A percentile compares a stretch with the other conserved stretches of the same genome.
Evolutionary conservation across 2,797 vertebrate genomes (phyloP).

Genomic region (Malurus splendens): DNA sequence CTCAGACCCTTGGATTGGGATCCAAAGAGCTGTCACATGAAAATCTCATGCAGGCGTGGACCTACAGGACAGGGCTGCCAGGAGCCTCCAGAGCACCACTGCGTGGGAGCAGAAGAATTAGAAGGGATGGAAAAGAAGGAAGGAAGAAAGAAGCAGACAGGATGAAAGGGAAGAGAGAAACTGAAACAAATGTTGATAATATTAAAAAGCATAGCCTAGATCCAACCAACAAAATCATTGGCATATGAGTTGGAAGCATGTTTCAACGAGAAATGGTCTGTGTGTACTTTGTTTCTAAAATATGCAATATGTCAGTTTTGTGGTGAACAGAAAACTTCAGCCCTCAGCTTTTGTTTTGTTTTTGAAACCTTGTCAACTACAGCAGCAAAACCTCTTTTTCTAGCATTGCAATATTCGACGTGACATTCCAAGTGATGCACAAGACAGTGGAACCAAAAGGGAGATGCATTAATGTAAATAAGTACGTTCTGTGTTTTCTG

Average conservation of each 20-base stretch:
- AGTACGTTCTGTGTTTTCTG: neutral
- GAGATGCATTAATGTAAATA: neutral
- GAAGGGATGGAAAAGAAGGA: neutral
- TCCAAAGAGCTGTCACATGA: neutral
- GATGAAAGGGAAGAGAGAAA: neutral
- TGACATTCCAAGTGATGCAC: neutral
- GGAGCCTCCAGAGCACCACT: neutral
- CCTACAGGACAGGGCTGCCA: neutral
- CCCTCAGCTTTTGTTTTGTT: neutral
- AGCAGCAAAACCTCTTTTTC: neutral
- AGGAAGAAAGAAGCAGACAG: neutral
- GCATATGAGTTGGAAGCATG: neutral
- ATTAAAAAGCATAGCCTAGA: neutral
- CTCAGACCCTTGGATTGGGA: neutral
- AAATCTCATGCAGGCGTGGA: rapidly evolving
- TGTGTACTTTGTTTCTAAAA: neutral
- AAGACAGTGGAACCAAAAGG: neutral
- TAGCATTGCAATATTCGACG: neutral
- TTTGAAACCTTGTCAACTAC: neutral
- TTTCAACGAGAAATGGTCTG: neutral
- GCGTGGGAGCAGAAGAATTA: neutral
- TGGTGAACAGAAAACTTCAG: neutral
- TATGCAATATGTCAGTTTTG: neutral
- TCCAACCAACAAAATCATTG: neutral
- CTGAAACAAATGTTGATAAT: neutral